Evolutionary conservation across 1,140 invertebrate species (phyloP), one percentile per base, ranked within the genome.

Genomic region (Leucophenga varia): DNA sequence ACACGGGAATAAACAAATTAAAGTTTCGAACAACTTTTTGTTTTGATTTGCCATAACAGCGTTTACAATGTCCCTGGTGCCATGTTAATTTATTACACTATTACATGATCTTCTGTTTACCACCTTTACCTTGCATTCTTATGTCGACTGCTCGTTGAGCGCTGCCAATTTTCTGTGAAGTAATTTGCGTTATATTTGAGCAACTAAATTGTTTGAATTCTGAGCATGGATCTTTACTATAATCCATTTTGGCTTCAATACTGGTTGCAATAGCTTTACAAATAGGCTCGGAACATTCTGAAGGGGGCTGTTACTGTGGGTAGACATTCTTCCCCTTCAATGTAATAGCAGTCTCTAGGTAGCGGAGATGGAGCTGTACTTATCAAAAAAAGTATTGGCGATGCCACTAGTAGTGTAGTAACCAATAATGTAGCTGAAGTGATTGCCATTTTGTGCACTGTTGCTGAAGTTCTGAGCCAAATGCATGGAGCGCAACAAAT

Each of bases 141-240:
- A n/a, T n/a, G n/a, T n/a, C n/a, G n/a, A n/a, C n/a, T n/a, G n/a
- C n/a, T n/a, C n/a, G n/a, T n/a, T n/a, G n/a, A n/a, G n/a, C n/a
- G n/a, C n/a, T n/a, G n/a, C n/a, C n/a, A n/a, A n/a, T n/a, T n/a
- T n/a, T n/a, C n/a, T n/a, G n/a, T n/a, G n/a, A n/a, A n/a, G n/a
- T n/a, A n/a, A n/a, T n/a, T n/a, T n/a, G n/a, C n/a, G n/a, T n/a
- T n/a, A n/a, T n/a, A n/a, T n/a, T n/a, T n/a, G n/a, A n/a, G n/a
- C 84, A 86, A 13, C 81, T 78, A 55, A 80, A 86, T 53, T 78
- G 72, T 54, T 84, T 84, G 54, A 86, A 86, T 57, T 86, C 81
- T 12, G 80, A 63, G 59, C 84, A 86, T 0, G 80, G 81, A 51
- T 80, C 77, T 20, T 61, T 50, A 43, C 73, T 67, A 73, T 69